Percentiles rank a stretch among this genome's conserved stretches.
Evolutionary conservation across 2,113 vertebrate genomes (phyloP).

Genomic region (Larimichthys polyactis): DNA sequence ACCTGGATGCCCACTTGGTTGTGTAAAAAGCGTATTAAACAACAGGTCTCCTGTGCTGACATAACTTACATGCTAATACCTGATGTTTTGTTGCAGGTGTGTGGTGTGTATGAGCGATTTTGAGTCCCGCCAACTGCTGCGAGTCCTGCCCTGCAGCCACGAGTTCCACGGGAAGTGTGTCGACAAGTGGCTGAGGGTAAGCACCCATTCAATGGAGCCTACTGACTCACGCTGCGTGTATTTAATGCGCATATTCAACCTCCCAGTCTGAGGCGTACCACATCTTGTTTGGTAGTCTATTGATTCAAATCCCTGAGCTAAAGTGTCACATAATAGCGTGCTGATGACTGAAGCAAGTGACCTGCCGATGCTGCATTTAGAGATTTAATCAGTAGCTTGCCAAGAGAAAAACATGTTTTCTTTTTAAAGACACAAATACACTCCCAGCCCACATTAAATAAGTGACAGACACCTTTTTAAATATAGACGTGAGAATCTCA

Average conservation of each 20-base stretch:
- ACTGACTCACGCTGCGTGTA: neutral
- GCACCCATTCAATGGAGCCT: constrained; percentile 2
- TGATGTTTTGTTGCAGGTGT: constrained; percentile 86
- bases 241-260: neutral
- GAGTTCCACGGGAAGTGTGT: constrained; percentile 99
- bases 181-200: constrained; percentile 99
- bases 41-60: neutral
- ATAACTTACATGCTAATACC: neutral
- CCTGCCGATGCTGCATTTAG: neutral
- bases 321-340: neutral
- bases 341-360: neutral
- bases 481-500: constrained; percentile 26
- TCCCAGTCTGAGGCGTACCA: neutral
- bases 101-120: constrained; percentile 99
- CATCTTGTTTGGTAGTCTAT: neutral
- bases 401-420: neutral
- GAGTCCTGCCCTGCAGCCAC: constrained; percentile 98
- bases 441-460: neutral
- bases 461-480: constrained; percentile 15
- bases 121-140: constrained; percentile 97
- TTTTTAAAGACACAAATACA: neutral
- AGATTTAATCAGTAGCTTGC: neutral
- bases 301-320: neutral
- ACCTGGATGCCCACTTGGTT: neutral
- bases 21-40: neutral